Percentiles rank a stretch among this genome's conserved stretches.
phyloP scores from a whole-genome alignment of 2,113 vertebrate genomes.

The Nothocercus nigrocapillus region DNA sequence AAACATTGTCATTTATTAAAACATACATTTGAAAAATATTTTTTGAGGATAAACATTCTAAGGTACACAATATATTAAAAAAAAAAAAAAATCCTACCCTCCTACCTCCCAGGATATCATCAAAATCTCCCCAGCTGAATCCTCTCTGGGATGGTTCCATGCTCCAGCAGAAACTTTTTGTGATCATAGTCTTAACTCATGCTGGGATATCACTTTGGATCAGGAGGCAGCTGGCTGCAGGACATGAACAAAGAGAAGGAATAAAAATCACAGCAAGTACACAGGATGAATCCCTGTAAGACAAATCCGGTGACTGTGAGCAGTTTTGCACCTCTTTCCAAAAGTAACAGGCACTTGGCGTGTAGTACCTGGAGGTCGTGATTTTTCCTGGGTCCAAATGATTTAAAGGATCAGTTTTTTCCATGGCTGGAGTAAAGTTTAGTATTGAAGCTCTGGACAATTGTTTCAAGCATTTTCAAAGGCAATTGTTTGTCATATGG shows the following conservation, averaged over 20 bases:
- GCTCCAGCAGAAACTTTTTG: constrained; percentile 12
- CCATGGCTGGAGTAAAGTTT: neutral
- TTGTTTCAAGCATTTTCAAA: neutral
- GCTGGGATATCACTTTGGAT: constrained; percentile 33
- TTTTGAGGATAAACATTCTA: neutral
- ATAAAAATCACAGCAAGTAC: neutral
- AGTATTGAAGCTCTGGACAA: neutral
- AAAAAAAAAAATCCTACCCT: neutral
- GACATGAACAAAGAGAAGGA: constrained; percentile 6
- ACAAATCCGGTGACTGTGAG: neutral
- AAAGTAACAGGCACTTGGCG: neutral
- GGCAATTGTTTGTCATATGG: neutral
- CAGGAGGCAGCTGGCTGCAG: constrained; percentile 31
- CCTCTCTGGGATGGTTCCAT: neutral
- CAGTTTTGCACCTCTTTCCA: constrained; percentile 3
- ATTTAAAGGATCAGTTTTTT: neutral
- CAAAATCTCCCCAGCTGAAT: neutral
- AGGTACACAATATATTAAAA: constrained; percentile 53
- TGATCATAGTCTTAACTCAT: neutral
- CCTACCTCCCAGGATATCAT: neutral
- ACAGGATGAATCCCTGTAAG: neutral
- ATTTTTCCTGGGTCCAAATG: neutral
- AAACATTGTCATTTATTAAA: neutral
- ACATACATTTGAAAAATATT: neutral
- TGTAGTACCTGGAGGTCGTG: neutral